Conservation (phyloP, 2,113 vertebrate species). For the Uria lomvia region DNA sequence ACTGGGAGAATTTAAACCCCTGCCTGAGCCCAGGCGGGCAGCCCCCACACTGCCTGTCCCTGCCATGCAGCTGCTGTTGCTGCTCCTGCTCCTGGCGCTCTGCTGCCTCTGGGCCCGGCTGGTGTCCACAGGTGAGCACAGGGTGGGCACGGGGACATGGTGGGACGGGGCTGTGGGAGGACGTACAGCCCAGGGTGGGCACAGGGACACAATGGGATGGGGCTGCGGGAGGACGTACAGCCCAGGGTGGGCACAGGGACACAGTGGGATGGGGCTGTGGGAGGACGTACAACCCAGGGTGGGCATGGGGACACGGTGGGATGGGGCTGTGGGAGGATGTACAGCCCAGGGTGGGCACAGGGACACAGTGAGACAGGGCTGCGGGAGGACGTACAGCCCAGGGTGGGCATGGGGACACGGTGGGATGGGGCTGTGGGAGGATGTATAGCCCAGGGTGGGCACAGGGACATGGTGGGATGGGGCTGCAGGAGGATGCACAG, state of each 20-base stretch:
- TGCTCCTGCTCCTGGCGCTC: slow-evolving; percentile 45
- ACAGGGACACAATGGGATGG: accelerated
- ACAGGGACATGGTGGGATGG: accelerated
- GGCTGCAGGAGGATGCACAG: neutral
- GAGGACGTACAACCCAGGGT: neutral
- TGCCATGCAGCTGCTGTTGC: neutral
- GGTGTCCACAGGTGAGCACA: neutral
- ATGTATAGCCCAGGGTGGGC: no score
- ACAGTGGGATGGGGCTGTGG: accelerated
- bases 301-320: accelerated
- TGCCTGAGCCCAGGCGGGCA: neutral
- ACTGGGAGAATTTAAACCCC: neutral
- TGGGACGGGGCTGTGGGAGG: accelerated
- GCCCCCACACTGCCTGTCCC: neutral
- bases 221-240: neutral
- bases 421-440: accelerated
- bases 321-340: accelerated
- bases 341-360: accelerated
- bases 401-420: accelerated
- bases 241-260: accelerated
- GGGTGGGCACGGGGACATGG: accelerated
- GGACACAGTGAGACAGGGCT: neutral
- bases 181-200: accelerated
- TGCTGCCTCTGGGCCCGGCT: slow-evolving; percentile 41
- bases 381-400: neutral